Base-by-base conservation (phyloP, 2,797 vertebrate genomes). In the Pangasius sanitwongsei region DNA sequence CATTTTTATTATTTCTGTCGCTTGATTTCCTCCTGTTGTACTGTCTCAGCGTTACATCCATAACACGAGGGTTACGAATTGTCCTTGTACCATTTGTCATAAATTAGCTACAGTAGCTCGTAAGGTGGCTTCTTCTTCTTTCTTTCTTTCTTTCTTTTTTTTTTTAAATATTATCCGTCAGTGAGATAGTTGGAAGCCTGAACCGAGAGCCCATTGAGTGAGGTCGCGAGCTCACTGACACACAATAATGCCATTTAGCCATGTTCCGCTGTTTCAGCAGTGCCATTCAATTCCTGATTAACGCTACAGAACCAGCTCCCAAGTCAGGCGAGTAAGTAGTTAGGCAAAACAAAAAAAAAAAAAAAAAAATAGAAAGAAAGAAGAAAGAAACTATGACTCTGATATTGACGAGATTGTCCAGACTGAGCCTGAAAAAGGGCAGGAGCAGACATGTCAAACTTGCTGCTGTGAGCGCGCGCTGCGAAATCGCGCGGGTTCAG, bases 401-500 rank as follows among this genome's bases (percentile, higher is more conserved):
- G 2, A 0, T 77, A 6, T n/a, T 15, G 0, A 48, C 0, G 2
- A 53, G 28, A 7, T 3, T 1, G 12, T 77, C 8, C 50, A 23
- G 53, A 57, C 57, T 80, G 50, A 57, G 31, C 4, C 2, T 61
- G 18, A 82, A 59, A 37, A 41, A 41, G 31, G 78, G n/a, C 80
- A 82, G 31, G 55, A 61, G 34, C 55, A 37, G 80, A 82, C 55
- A 82, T 82, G 80, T 78, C 75, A 78, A 78, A 78, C 44, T 53
- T 50, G 69, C 31, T 20, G 13, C 13, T 6, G 67, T 7, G 34
- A 4, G 69, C 69, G 69, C 69, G 69, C 70, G 44, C 78, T 57
- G 48, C n/a, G 18, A 81, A 81, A 78, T 75, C 72, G 44, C 6
- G 72, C 44, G 72, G 72, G 25, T 50, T 75, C 7, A 34, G 6